Evolutionary conservation across 2,113 vertebrate species (phyloP), one percentile per base, ranked within the genome.

Genomic region (Xenotilapia leptura): DNA sequence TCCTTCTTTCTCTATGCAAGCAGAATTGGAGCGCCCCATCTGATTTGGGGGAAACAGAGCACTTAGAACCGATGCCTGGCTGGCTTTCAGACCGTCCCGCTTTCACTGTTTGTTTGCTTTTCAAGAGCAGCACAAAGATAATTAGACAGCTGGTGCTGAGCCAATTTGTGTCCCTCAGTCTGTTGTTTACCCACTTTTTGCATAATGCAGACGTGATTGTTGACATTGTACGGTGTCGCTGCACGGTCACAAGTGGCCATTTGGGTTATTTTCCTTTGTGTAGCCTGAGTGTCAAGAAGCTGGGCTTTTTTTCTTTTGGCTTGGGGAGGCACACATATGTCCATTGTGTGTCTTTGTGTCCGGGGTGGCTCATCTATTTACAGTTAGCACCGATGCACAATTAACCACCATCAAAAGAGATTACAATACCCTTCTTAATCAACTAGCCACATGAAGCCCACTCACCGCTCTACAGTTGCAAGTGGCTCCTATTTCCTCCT

Each of bases 141-240:
- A 96, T 96, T 96, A 96, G 96, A 95, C 94, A 93, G 93, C 94
- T 96, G 96, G 94, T 94, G 92, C 88, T 88, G 88, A 90, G 95
- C 95, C 96, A 96, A 94, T 92, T 91, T 92, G 80, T 93, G 93
- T 94, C 93, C 91, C 94, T 94, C 93, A 91, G 94, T 93, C 94
- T 95, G 93, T 94, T 93, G 95, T 95, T 96, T 95, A 94, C 93
- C 88, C 93, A 90, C 88, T 90, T 93, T 93, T 91, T 94, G 94
- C 94, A 95, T 95, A 95, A 96, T 93, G 90, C 91, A 93, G 93
- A 91, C 80, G 80, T 90, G 93, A 94, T 93, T 94, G 95, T 91
- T 94, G 93, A 92, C 92, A 95, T 92, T 90, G 89, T 87, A 85
- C 80, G 91, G 92, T 87, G 92, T 79, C 8, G 80, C 88, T 88